A percentile compares a stretch with the other conserved stretches of the same genome.
Evolutionary conservation across 2,113 vertebrate species (phyloP).

Genomic region (Desmodus rotundus): DNA sequence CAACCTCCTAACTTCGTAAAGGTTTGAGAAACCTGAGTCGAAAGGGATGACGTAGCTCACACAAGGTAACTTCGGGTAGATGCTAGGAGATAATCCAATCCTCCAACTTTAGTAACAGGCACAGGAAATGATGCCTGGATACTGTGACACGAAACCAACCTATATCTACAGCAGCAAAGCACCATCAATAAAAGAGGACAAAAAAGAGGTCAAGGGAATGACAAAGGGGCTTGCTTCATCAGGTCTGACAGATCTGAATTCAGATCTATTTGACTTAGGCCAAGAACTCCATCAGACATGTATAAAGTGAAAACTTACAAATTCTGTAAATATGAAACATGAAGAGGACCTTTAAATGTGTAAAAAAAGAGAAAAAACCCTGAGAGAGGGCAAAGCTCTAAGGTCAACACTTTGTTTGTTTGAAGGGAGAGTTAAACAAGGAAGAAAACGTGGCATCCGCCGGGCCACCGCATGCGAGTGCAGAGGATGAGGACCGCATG

Average conservation of each 20-base stretch:
- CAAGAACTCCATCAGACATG: not conserved
- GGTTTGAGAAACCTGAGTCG: not conserved
- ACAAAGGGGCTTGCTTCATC: not conserved
- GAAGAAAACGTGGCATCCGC: not conserved
- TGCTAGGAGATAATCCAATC: not conserved
- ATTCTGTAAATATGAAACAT: slow-evolving; percentile 27
- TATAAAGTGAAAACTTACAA: not conserved
- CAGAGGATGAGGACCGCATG: no score
- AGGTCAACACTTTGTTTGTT: not conserved
- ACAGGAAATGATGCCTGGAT: not conserved
- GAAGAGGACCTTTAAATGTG: slow-evolving; percentile 15
- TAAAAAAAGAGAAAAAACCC: not conserved
- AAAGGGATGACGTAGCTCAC: not conserved
- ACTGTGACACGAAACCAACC: not conserved
- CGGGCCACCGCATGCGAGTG: not conserved
- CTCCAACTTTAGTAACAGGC: not conserved
- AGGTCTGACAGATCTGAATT: not conserved
- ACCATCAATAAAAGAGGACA: not conserved
- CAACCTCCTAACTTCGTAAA: not conserved
- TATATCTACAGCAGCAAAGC: not conserved
- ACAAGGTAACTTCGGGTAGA: not conserved
- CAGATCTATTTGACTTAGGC: not conserved
- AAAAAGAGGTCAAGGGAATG: not conserved
- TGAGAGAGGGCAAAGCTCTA: not conserved
- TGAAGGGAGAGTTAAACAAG: not conserved